Base-by-base conservation (phyloP, 2,797 vertebrate species). In the Numenius phaeopus region DNA sequence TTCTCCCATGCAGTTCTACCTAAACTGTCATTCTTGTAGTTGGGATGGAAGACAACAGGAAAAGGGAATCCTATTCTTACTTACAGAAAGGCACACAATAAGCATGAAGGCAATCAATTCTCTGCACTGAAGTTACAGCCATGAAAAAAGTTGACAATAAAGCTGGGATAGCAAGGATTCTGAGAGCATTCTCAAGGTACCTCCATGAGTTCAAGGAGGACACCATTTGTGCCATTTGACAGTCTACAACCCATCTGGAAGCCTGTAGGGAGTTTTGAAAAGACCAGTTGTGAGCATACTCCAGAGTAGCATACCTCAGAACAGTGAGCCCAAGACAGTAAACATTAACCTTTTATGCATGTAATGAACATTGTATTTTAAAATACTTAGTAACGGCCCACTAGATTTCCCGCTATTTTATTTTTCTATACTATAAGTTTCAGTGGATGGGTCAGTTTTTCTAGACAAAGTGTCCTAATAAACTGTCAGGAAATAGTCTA, bases 221-320 rank as follows among this genome's bases (percentile, higher is more conserved):
- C 55, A 70, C 15, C 17, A 34, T n/a, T 46, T 39, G 18, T 59
- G 39, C 34, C n/a, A 70, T 7, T 3, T 15, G 40, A 75, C 40
- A 79, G 34, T 6, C 39, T 44, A 27, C 34, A 81, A 30, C 6
- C 30, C 49, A n/a, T 2, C 7, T 22, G 62, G 42, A 88, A 95
- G 40, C 29, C 65, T 7, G 0, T 4, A 47, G 18, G 29, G 39
- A 90, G 52, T 19, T 62, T 3, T 59, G 21, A 29, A 32, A 58
- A 65, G 27, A 58, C 21, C 21, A 61, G 34, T 17, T 72, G 12
- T 27, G 24, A 70, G 10, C 0, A 4, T 14, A 19, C 42, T 15
- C 0, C 0, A 58, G 16, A 75, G n/a, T 0, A 0, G 59, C 66
- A 84, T 67, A 55, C 39, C 46, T 67, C 90, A 42, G 12, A 83